Conservation (phyloP, 2,797 vertebrate species). For the Enteromius afrohamiltoni region DNA sequence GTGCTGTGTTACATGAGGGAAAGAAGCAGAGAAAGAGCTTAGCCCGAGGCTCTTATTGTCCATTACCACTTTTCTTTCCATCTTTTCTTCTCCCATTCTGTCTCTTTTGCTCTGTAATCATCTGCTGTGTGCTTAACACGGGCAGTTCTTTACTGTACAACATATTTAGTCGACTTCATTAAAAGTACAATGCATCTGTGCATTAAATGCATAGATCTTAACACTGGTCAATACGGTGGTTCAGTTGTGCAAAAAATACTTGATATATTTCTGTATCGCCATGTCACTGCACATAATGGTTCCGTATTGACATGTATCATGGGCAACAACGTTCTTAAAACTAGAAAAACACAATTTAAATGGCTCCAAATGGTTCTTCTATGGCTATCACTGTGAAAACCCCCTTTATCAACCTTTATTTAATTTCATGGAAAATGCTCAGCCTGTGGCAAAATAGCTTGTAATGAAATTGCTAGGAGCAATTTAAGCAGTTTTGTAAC, state of each 20-base stretch:
- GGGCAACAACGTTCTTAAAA: not conserved
- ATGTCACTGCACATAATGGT: not conserved
- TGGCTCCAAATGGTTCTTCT: not conserved
- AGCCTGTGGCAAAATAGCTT: not conserved
- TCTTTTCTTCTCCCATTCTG: constrained; percentile 14
- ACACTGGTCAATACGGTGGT: not conserved
- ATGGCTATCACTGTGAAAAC: not conserved
- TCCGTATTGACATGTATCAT: not conserved
- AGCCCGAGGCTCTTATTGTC: constrained; percentile 50
- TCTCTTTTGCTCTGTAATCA: constrained; percentile 7
- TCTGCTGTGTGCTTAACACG: constrained; percentile 20
- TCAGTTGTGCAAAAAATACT: not conserved
- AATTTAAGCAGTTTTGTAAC: not conserved
- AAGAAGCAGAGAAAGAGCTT: constrained; percentile 20
- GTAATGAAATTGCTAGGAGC: not conserved
- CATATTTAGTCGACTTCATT: constrained; percentile 4
- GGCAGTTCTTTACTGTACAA: not conserved
- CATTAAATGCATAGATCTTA: constrained; percentile 1
- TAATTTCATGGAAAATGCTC: constrained; percentile 7
- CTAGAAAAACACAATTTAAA: not conserved
- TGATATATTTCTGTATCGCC: not conserved
- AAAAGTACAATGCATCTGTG: constrained; percentile 7
- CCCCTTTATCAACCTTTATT: not conserved
- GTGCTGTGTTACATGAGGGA: constrained; percentile 35
- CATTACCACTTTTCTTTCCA: constrained; percentile 40